These are phyloP conservation scores for Ictalurus furcatus DNA, from an alignment of 2,113 vertebrate species.

Conservation along the genomic window DNA sequence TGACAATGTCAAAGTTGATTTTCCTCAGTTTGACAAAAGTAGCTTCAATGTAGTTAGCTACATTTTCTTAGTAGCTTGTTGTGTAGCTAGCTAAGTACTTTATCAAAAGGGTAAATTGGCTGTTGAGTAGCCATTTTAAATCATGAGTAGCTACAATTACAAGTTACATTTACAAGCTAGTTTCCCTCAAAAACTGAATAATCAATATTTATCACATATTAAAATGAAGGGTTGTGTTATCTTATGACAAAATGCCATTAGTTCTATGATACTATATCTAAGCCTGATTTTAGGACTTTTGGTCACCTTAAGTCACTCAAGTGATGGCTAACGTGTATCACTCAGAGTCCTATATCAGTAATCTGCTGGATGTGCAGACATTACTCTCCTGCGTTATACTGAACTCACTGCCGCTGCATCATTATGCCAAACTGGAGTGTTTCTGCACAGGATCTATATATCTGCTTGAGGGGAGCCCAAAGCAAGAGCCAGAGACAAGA, in stretches of 20 bases:
- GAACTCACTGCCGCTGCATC: constrained; percentile 65
- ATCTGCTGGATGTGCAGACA: constrained; percentile 60
- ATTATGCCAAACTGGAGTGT: constrained; percentile 68
- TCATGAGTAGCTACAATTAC: not conserved
- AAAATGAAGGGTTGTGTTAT: not conserved
- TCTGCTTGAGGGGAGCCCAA: constrained; percentile 75
- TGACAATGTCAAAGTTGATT: not conserved
- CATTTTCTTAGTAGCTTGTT: not conserved
- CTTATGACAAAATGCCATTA: not conserved
- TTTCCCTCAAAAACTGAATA: not conserved
- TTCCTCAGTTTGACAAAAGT: not conserved
- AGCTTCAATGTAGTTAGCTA: not conserved
- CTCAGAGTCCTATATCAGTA: constrained; percentile 67
- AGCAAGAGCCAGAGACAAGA: constrained; percentile 72
- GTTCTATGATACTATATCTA: not conserved
- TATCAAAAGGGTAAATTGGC: not conserved
- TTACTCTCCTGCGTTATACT: constrained; percentile 56
- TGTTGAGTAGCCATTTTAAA: not conserved
- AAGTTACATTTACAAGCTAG: not conserved
- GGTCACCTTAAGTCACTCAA: constrained; percentile 61
- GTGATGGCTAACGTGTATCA: constrained; percentile 67
- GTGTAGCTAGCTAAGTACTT: not conserved
- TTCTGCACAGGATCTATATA: constrained; percentile 74
- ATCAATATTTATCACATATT: not conserved
- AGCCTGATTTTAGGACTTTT: not conserved